Conservation (phyloP, 1,140 invertebrate genomes). For the Prorops nasuta region DNA sequence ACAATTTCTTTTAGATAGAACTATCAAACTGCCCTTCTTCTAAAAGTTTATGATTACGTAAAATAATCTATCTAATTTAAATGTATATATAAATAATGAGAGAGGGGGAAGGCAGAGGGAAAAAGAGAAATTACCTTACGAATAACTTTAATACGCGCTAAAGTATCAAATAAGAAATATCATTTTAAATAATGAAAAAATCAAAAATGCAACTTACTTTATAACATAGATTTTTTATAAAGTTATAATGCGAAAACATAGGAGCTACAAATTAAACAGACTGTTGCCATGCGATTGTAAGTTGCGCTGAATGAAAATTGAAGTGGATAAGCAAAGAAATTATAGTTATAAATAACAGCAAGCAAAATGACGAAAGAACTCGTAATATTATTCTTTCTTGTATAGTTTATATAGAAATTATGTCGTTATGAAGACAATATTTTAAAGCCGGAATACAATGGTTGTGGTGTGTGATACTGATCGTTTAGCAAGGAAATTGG, state of each 20-base stretch:
- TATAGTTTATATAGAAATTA: conserved; percentile 28
- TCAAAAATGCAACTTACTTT: conserved; percentile 23
- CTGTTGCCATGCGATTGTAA: conserved; percentile 1
- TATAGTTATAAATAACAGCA: neutral
- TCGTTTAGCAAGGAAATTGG: no score
- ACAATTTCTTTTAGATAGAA: no score
- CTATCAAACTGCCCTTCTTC: no score
- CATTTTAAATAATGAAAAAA: no score
- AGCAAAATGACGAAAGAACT: neutral
- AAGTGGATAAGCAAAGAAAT: no score
- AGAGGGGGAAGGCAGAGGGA: no score
- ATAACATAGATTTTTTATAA: conserved; percentile 35
- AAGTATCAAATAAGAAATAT: conserved; percentile 23
- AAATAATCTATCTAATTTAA: no score
- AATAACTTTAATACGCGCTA: no score
- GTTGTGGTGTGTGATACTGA: no score
- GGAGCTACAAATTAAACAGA: conserved; percentile 6
- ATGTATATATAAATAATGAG: no score
- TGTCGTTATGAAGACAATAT: conserved; percentile 25
- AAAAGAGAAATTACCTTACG: no score
- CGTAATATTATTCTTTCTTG: conserved; percentile 20
- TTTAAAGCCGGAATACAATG: conserved; percentile 12
- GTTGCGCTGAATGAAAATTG: neutral
- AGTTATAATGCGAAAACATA: conserved; percentile 12
- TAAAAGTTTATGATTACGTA: no score